These are phyloP conservation scores for Drosophila jambulina DNA, from an alignment of 1,140 invertebrate genomes.

Conservation along the genomic window DNA sequence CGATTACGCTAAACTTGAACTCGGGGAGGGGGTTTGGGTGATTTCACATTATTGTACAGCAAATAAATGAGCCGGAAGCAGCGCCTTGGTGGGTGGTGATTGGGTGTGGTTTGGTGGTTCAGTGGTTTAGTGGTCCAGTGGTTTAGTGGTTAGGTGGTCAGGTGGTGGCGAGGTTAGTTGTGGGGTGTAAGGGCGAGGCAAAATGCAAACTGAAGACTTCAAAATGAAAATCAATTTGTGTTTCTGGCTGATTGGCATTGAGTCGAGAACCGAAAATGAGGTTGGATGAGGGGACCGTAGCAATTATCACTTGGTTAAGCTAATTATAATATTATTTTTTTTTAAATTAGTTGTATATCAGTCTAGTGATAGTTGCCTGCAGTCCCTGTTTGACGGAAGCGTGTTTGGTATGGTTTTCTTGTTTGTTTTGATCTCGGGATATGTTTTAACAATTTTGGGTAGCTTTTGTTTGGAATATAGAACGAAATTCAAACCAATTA, in stretches of 20 bases:
- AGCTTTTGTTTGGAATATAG: slow-evolving; percentile 72
- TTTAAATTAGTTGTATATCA: background rate
- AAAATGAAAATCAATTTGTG: slow-evolving; percentile 37
- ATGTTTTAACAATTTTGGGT: slow-evolving; percentile 43
- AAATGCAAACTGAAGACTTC: slow-evolving; percentile 37
- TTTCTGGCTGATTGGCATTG: slow-evolving; percentile 58
- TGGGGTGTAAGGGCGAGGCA: slow-evolving; percentile 21
- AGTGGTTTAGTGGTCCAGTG: slow-evolving; percentile 39
- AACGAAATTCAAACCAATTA: slow-evolving; percentile 84
- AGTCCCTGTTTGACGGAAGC: slow-evolving; percentile 45
- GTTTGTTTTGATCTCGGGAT: slow-evolving; percentile 4
- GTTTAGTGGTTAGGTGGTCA: slow-evolving; percentile 28
- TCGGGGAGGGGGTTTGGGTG: slow-evolving; percentile 38
- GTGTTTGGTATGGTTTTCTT: slow-evolving; percentile 46
- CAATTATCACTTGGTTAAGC: background rate
- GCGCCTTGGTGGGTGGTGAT: slow-evolving; percentile 34
- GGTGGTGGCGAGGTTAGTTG: slow-evolving; percentile 29
- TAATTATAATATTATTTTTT: background rate
- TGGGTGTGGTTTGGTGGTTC: slow-evolving; percentile 34
- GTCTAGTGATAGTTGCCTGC: background rate
- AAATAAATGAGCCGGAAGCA: slow-evolving; percentile 74
- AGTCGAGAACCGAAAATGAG: slow-evolving; percentile 44
- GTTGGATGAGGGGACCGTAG: background rate
- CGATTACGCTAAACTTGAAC: slow-evolving; percentile 58
- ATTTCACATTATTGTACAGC: slow-evolving; percentile 66